phyloP scores from a whole-genome alignment of 2,888 invertebrate genomes.

The Lycophotia porphyrea region DNA sequence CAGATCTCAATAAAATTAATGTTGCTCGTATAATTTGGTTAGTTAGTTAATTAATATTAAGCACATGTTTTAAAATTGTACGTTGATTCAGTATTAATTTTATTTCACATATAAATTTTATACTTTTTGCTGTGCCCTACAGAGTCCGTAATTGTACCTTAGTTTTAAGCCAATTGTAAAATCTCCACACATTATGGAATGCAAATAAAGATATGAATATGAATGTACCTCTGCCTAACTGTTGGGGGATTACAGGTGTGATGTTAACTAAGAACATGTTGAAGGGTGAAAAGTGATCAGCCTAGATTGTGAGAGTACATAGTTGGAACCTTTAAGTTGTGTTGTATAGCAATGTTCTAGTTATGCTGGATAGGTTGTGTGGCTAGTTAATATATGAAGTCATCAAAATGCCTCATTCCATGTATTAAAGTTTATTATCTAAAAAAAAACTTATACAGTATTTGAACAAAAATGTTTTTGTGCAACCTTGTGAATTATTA shows the following conservation, averaged over 20 bases:
- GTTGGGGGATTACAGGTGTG: background rate
- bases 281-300: background rate
- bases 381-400: background rate
- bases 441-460: too few relatives aligned
- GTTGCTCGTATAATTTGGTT: too few relatives aligned
- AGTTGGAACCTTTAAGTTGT: background rate
- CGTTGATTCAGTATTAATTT: too few relatives aligned
- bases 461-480: background rate
- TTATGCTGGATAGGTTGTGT: background rate
- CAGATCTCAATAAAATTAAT: too few relatives aligned
- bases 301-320: background rate
- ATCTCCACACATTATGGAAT: too few relatives aligned
- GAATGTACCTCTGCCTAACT: background rate
- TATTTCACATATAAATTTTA: too few relatives aligned
- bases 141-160: too few relatives aligned
- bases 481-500: background rate
- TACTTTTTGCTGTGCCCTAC: too few relatives aligned
- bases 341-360: background rate
- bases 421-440: background rate
- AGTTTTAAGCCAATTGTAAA: too few relatives aligned
- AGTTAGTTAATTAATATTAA: too few relatives aligned
- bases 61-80: too few relatives aligned
- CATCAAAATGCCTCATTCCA: background rate
- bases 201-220: too few relatives aligned
- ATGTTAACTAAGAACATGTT: background rate